A percentile compares a stretch with the other conserved stretches of the same genome.
Conservation (phyloP, 2,797 vertebrate genomes). For the Catharus ustulatus region DNA sequence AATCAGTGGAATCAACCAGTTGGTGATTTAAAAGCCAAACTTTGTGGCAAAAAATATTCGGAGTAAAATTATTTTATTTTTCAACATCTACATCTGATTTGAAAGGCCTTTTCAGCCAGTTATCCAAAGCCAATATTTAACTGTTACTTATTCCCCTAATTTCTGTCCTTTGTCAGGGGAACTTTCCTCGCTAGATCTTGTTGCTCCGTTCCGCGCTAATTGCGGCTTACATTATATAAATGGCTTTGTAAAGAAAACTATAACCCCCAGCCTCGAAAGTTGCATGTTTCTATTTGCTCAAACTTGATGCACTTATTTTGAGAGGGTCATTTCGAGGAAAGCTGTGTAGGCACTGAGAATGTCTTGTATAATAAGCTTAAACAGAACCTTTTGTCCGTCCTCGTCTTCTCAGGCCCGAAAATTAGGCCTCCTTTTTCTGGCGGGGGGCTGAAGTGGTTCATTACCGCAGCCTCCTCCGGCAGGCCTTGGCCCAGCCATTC, state of each 20-base stretch:
- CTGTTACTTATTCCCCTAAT: slow-evolving; percentile 82
- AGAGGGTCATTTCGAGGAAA: slow-evolving; percentile 97
- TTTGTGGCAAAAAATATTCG: not conserved
- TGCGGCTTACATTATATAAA: slow-evolving; percentile 84
- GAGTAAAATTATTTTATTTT: slow-evolving; percentile 76
- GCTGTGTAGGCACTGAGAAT: slow-evolving; percentile 96
- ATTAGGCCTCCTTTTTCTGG: slow-evolving; percentile 97
- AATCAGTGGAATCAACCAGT: slow-evolving; percentile 76
- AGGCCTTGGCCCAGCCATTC: slow-evolving; percentile 94
- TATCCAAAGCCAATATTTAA: slow-evolving; percentile 80
- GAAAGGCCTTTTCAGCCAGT: slow-evolving; percentile 75
- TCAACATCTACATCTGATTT: slow-evolving; percentile 71
- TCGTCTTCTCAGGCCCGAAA: slow-evolving; percentile 96
- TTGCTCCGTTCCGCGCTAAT: slow-evolving; percentile 80
- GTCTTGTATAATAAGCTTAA: slow-evolving; percentile 99
- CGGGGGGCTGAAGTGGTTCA: slow-evolving; percentile 99
- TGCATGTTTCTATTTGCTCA: slow-evolving; percentile 99
- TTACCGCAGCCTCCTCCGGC: slow-evolving; percentile 92
- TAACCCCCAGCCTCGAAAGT: slow-evolving; percentile 97
- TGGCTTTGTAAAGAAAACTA: slow-evolving; percentile 97
- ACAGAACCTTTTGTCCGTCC: slow-evolving; percentile 97
- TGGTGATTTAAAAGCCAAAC: slow-evolving; percentile 61
- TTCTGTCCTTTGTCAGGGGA: slow-evolving; percentile 80
- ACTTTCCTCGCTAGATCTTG: slow-evolving; percentile 80
- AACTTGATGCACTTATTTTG: slow-evolving; percentile 99